Conservation (phyloP, 2,113 vertebrate species). For the Hemibagrus wyckioides region DNA sequence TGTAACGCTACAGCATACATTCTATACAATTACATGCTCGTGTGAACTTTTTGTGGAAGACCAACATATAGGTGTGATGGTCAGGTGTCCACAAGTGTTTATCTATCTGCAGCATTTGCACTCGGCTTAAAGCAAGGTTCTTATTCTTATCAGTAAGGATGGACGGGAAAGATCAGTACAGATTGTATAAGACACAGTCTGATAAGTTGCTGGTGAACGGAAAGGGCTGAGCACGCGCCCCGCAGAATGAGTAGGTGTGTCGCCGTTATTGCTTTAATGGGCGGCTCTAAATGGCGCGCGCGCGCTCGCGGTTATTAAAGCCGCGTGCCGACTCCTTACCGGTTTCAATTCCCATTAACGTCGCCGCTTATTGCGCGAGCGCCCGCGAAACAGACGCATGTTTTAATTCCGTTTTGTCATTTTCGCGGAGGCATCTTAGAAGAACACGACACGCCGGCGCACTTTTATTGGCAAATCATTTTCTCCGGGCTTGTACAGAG, state of each 20-base stretch:
- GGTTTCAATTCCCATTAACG: conserved; percentile 72
- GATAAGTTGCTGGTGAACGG: conserved; percentile 76
- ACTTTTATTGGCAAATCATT: conserved; percentile 81
- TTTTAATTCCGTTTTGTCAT: conserved; percentile 91
- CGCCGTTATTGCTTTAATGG: conserved; percentile 86
- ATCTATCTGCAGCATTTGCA: neutral
- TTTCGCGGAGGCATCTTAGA: conserved; percentile 82
- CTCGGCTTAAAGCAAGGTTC: neutral
- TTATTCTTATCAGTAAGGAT: conserved; percentile 19
- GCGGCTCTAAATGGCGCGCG: conserved; percentile 84
- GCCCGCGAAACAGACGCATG: conserved; percentile 80
- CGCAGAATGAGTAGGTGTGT: conserved; percentile 75
- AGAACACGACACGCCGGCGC: conserved; percentile 77
- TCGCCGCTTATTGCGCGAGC: conserved; percentile 72
- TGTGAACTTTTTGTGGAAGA: neutral
- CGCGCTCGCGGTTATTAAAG: conserved; percentile 86
- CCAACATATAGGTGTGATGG: neutral
- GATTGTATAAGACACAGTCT: conserved; percentile 67
- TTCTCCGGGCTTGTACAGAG: conserved; percentile 71
- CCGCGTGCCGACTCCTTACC: conserved; percentile 72
- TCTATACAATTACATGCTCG: neutral
- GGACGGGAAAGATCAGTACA: conserved; percentile 43
- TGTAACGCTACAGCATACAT: neutral
- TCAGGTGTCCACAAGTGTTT: neutral
- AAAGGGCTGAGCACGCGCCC: conserved; percentile 79